These are phyloP conservation scores for Ichneumoninae sp. DNA, from an alignment of 2,888 invertebrate species.

Conservation along the genomic window DNA sequence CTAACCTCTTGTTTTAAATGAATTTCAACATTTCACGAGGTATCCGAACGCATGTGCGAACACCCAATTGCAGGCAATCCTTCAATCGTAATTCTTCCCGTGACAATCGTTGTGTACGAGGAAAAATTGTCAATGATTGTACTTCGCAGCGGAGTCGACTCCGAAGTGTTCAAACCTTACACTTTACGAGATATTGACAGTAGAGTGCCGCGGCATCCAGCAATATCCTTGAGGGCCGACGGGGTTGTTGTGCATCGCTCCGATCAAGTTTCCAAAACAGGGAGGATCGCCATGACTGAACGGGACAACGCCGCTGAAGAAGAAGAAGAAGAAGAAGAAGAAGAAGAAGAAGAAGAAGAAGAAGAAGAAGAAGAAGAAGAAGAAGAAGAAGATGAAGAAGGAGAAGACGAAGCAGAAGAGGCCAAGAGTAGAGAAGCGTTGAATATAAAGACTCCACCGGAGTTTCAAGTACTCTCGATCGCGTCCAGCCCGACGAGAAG, in stretches of 20 bases:
- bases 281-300: constrained; percentile 51
- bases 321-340: neutral
- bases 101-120: neutral
- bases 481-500: constrained; percentile 37
- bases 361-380: constrained; percentile 30
- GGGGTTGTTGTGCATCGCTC: constrained; percentile 47
- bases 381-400: constrained; percentile 9
- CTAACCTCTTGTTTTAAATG: neutral
- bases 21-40: neutral
- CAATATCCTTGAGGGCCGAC: constrained; percentile 32
- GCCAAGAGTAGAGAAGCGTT: constrained; percentile 47
- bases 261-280: constrained; percentile 63
- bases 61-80: neutral
- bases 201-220: neutral
- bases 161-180: neutral
- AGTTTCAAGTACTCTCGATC: constrained; percentile 64
- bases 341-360: neutral
- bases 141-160: neutral
- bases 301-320: constrained; percentile 17
- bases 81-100: neutral
- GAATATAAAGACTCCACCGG: constrained; percentile 59
- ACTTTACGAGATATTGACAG: neutral
- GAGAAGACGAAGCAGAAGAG: constrained; percentile 41
- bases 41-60: neutral
- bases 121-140: neutral